Percentiles rank a stretch among this genome's conserved stretches.
phyloP scores from a whole-genome alignment of 2,888 invertebrate genomes.

The Euspilapteryx auroguttella region DNA sequence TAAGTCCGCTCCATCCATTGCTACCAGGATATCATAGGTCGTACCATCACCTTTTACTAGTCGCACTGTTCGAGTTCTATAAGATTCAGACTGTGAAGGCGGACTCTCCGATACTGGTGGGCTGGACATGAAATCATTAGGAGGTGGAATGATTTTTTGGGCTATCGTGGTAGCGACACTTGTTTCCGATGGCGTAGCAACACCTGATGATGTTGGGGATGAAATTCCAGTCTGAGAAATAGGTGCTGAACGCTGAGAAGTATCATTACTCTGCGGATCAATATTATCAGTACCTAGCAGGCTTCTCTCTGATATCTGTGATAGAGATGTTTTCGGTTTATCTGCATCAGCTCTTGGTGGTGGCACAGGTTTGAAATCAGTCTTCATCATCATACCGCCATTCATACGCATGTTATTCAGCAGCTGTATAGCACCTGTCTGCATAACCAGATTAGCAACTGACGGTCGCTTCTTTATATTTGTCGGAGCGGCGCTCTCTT shows the following conservation, averaged over 20 bases:
- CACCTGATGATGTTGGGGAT: slow-evolving; percentile 39
- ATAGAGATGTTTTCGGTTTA: slow-evolving; percentile 47
- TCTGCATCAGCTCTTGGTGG: slow-evolving; percentile 21
- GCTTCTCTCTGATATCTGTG: slow-evolving; percentile 67
- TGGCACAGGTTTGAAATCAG: slow-evolving; percentile 26
- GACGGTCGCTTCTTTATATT: slow-evolving; percentile 65
- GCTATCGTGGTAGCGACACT: slow-evolving; percentile 55
- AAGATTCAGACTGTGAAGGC: slow-evolving; percentile 56
- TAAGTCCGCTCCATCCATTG: slow-evolving; percentile 83
- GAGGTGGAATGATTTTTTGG: slow-evolving; percentile 74
- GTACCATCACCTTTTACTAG: slow-evolving; percentile 61
- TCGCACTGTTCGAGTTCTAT: slow-evolving; percentile 54
- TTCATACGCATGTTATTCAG: slow-evolving; percentile 59
- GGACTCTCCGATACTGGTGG: slow-evolving; percentile 68
- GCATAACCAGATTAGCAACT: slow-evolving; percentile 69
- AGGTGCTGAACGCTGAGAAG: slow-evolving; percentile 27
- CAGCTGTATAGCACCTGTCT: slow-evolving; percentile 60
- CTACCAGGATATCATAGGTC: slow-evolving; percentile 76
- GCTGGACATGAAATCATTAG: slow-evolving; percentile 71
- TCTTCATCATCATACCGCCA: slow-evolving; percentile 50
- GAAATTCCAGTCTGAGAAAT: slow-evolving; percentile 29
- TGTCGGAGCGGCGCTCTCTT: slow-evolving; percentile 73
- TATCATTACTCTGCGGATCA: slow-evolving; percentile 27
- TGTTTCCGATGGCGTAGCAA: slow-evolving; percentile 42
- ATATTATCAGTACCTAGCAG: slow-evolving; percentile 64